Base-by-base conservation (phyloP, 2,888 invertebrate species). In the Dasysyrphus tricinctus region DNA sequence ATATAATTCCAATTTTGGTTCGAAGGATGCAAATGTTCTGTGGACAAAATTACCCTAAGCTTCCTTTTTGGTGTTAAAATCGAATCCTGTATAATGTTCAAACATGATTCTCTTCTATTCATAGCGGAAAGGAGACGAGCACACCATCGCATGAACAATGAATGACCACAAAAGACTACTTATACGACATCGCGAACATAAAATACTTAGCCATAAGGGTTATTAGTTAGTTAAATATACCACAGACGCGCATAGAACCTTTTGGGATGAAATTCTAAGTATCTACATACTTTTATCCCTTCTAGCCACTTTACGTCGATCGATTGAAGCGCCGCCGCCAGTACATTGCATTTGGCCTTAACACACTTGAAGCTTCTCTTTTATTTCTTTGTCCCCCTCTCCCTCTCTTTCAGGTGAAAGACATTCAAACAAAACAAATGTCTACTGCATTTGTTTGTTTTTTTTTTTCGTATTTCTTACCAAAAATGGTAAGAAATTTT, bases 21-120 rank as follows among this genome's bases (percentile, higher is more conserved):
- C 32, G 29, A 44, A 65, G 39, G 61, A 82, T 86, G 86, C 86
- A 75, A 86, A 81, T 85, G 54, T 12, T 29, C 34, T n/a, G 5
- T 37, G 14, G 11, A 61, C 65, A 54, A 80, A 81, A 78, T 74
- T 74, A 78, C 77, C 59, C 37, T 56, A 32, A 49, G 49, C 70
- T 47, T 72, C 82, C 75, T 56, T 77, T 82, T 82, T 79, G 79
- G 82, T 86, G 86, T 86, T 86, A 82, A 82, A 86, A 82, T 72
- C 39, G 72, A 79, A 82, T 82, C 47, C 70, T 86, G 63, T n/a
- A 61, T 61, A 61, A 61, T 82, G 86, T 82, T 67, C 29, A n/a
- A 80, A 84, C 80, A 84, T 67, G 80, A 67, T 4, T 57, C 44
- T 63, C 51, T 76, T 47, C 29, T 56, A n/a, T 14, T 32, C 24